Base-by-base conservation (phyloP, 1,140 invertebrate species). In the Heliconius eleuchia region DNA sequence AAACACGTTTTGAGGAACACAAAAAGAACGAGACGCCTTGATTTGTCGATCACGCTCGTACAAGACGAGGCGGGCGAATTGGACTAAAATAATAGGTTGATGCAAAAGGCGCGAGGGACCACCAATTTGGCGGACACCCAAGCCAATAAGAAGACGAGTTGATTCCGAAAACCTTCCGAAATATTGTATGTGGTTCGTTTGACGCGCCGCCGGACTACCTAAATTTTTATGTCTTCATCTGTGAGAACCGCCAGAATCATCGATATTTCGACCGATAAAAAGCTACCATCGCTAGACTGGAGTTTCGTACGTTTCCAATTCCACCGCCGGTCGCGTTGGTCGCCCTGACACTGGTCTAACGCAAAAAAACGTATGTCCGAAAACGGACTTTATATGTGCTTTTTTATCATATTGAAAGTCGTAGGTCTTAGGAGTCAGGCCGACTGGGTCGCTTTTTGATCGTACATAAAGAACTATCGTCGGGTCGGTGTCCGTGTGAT, bases 161-260 rank as follows among this genome's bases (percentile, higher is more conserved):
- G 81, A 85, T 89, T 89, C 84, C 86, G 79, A 87, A 91, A 89
- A 88, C 85, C 85, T 78, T 84, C 86, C 85, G 86, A 89, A 91
- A 91, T 92, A 91, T 91, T 87, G 88, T 83, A 89, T 91, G 91
- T 88, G 90, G 91, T 88, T 87, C 81, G 79, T 90, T 93, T 92
- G 91, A 91, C 84, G 85, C 87, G 86, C 90, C 92, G 92, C 85
- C 78, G 74, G 83, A 88, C 85, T 85, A 80, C 83, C 86, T 83
- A 91, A 90, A 93, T 91, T 93, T 94, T 94, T 93, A 94, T 93
- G 92, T 94, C 92, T 94, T 94, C 91, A 94, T 94, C 86, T 86
- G 88, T 92, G 91, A 91, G 90, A 92, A 91, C 85, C 83, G 82
- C 80, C 81, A 74, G 81, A 82, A 85, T 86, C 87, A 83, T 86